Base-by-base conservation (phyloP, 2,797 vertebrate genomes). In the Botia kubotai region DNA sequence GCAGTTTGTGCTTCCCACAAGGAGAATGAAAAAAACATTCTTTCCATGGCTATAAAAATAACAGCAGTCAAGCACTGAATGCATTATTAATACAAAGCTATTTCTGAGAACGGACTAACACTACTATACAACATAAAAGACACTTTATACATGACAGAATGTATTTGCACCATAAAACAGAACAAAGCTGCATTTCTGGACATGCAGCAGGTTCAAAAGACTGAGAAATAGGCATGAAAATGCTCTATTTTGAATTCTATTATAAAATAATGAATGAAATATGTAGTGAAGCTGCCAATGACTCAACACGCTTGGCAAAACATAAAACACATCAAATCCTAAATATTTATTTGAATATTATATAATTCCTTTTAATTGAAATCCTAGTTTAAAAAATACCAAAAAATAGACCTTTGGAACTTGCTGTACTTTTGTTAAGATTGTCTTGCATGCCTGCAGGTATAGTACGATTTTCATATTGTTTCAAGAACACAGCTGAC, bases 71-170 rank as follows among this genome's bases (percentile, higher is more conserved):
- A 76, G 69, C 60, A 83, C 23, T 55, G 21, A 71, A 83, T 75
- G 77, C 77, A 79, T 72, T 79, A 79, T 79, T 79, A 79, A 72
- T 72, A 72, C 4, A 1, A 72, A 72, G 81, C 69, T 72, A 66
- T 69, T 76, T 46, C 39, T 71, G 75, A 77, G 2, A 58, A 17
- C 52, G 3, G 33, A 33, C 17, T 39, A 70, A 68, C 29, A 36
- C 17, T 46, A 48, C 21, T 43, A 63, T 60, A 68, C 21, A 17
- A 83, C 83, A 82, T 19, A 84, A 82, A 83, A 21, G 80, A 50
- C 17, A 77, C 71, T 81, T 70, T 82, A 84, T 71, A 76, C 66
- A 72, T 55, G 72, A 87, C 81, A 87, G 58, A 26, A n/a, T 58
- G 60, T 21, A 72, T 29, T 66, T 72, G 16, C 19, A 72, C 29